Percentiles rank a stretch among this genome's conserved stretches.
Conservation (phyloP, 2,113 vertebrate species). For the Delphinapterus leucas region DNA sequence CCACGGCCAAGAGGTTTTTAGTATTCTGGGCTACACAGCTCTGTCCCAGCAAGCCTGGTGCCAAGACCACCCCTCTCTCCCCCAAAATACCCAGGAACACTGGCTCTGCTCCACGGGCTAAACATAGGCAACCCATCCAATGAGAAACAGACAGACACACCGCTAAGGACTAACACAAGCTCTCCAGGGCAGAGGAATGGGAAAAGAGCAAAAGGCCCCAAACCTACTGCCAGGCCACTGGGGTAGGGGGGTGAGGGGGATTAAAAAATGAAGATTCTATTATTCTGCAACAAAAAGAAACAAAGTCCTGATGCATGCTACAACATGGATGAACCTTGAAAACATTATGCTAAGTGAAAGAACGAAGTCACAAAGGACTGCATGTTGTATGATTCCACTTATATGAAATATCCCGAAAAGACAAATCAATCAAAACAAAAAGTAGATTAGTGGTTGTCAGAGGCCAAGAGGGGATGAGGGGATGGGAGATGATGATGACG, state of each 20-base stretch:
- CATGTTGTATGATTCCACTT: not conserved
- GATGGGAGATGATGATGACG: not conserved
- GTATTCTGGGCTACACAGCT: constrained; percentile 57
- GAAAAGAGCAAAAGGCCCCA: not conserved
- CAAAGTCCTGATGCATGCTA: not conserved
- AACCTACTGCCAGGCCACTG: not conserved
- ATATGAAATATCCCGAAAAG: not conserved
- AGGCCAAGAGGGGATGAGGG: not conserved
- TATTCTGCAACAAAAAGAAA: constrained; percentile 1
- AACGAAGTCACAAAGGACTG: constrained; percentile 17
- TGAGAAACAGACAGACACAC: constrained; percentile 2
- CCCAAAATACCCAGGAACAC: constrained; percentile 43
- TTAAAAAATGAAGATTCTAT: constrained; percentile 2
- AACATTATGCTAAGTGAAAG: constrained; percentile 19
- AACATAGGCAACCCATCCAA: constrained; percentile 37
- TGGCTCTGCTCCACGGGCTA: constrained; percentile 46
- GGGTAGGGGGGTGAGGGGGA: not conserved
- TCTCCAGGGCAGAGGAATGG: not conserved
- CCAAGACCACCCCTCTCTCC: constrained; percentile 49
- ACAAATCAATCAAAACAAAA: constrained; percentile 13
- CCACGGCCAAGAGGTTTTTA: constrained; percentile 54
- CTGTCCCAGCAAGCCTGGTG: constrained; percentile 46
- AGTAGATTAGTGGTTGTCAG: constrained; percentile 8
- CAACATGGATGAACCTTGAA: not conserved
- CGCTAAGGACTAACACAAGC: constrained; percentile 15